Evolutionary conservation across 2,888 invertebrate species (phyloP), one percentile per base, ranked within the genome.

Genomic region (Parthenolecanium corni): DNA sequence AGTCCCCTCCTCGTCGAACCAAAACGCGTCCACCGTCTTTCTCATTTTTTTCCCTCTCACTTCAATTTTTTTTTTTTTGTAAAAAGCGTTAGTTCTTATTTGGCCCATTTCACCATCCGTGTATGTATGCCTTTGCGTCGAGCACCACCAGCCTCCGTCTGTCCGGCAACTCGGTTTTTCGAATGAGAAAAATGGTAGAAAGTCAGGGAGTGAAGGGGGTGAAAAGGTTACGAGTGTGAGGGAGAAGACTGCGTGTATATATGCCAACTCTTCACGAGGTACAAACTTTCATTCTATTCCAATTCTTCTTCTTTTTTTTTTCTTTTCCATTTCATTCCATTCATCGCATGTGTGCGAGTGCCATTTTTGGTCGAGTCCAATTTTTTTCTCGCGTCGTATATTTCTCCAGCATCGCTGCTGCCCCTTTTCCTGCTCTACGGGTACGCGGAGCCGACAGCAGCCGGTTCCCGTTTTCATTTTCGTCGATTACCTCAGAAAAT

Each of bases 201-300:
- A 46, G 18, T 31, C 46, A 42, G 46, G 57, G 31, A 57, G 24
- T 4, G 46, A 49, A 61, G 51, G 31, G 31, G 31, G 5, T 31
- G 9, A 31, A 31, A 9, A 31, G n/a, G n/a, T n/a, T n/a, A n/a
- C n/a, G n/a, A n/a, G n/a, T n/a, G 31, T 9, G 31, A 31, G 31
- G 9, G 31, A 31, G 9, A 31, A 31, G 9, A 31, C 31, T 6
- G 51, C 49, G 31, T 16, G 61, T n/a, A n/a, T n/a, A n/a, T n/a
- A n/a, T 49, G 61, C 61, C 49, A 49, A 61, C 61, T n/a, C n/a
- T 61, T 23, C 23, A 21, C 49, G 61, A n/a, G n/a, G n/a, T n/a
- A n/a, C 51, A 51, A 61, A 61, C 21, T 61, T 57, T 57, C 57
- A 57, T 57, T 57, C 57, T 57, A n/a, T n/a, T n/a, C n/a, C n/a